These are phyloP conservation scores for Catostomus latipinnis DNA, from an alignment of 2,797 vertebrate species.

Conservation along the genomic window DNA sequence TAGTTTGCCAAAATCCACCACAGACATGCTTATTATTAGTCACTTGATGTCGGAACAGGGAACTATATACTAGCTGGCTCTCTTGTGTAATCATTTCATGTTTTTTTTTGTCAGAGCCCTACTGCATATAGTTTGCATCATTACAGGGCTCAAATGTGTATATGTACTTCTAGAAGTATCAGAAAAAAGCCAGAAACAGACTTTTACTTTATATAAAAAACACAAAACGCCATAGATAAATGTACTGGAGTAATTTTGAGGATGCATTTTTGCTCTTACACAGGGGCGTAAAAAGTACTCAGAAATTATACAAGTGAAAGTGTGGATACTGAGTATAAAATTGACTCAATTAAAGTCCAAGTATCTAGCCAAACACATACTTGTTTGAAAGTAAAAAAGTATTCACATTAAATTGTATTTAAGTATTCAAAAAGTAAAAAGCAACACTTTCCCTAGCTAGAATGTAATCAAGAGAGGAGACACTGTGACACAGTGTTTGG, in stretches of 20 bases:
- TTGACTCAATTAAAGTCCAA: too few species aligned
- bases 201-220: neutral
- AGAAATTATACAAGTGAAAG: too few species aligned
- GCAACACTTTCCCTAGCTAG: too few species aligned
- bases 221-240: neutral
- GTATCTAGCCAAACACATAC: too few species aligned
- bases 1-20: constrained; percentile 1
- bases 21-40: neutral
- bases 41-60: neutral
- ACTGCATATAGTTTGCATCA: neutral
- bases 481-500: neutral
- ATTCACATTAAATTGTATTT: too few species aligned
- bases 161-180: too few species aligned
- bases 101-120: neutral
- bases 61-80: neutral
- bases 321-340: too few species aligned
- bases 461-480: too few species aligned
- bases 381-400: too few species aligned
- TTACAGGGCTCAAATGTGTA: neutral
- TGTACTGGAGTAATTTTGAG: neutral
- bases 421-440: too few species aligned
- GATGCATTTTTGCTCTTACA: neutral
- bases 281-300: too few species aligned
- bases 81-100: neutral
- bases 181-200: neutral